These are phyloP conservation scores for Propithecus perrieri DNA, from an alignment of 2,797 vertebrate species.

Conservation along the genomic window DNA sequence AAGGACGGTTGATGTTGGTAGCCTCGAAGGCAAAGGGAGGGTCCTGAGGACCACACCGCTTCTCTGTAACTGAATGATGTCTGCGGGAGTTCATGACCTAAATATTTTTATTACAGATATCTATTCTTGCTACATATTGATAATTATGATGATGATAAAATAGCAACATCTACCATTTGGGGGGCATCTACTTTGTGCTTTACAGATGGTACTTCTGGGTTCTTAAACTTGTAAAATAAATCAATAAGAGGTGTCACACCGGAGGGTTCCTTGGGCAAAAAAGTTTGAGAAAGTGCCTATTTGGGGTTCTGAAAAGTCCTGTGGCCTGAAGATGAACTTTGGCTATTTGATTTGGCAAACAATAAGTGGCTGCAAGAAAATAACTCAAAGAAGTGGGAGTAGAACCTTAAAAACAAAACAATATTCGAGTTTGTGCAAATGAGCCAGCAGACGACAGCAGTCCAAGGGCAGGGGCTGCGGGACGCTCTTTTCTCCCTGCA, in stretches of 20 bases:
- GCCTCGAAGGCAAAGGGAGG: too few species aligned
- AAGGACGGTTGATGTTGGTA: neutral
- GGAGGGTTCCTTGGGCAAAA: neutral
- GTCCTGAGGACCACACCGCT: accelerated
- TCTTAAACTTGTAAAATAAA: neutral
- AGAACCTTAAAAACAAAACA: neutral
- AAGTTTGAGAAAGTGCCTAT: neutral
- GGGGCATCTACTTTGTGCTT: neutral
- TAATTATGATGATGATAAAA: neutral
- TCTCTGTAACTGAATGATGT: neutral
- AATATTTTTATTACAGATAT: neutral
- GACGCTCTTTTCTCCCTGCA: neutral
- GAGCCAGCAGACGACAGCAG: neutral
- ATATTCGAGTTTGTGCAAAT: neutral
- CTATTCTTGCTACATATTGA: neutral
- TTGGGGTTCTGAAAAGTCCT: neutral
- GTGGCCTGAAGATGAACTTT: neutral
- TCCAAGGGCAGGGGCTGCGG: neutral
- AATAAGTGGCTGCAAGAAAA: neutral
- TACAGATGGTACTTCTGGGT: neutral
- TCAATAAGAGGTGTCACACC: too few species aligned
- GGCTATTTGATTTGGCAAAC: neutral
- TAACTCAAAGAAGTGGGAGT: neutral
- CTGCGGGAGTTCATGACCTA: neutral
- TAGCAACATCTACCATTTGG: too few species aligned